Conservation (phyloP, 2,888 invertebrate genomes). For the Caenorhabditis wallacei region DNA sequence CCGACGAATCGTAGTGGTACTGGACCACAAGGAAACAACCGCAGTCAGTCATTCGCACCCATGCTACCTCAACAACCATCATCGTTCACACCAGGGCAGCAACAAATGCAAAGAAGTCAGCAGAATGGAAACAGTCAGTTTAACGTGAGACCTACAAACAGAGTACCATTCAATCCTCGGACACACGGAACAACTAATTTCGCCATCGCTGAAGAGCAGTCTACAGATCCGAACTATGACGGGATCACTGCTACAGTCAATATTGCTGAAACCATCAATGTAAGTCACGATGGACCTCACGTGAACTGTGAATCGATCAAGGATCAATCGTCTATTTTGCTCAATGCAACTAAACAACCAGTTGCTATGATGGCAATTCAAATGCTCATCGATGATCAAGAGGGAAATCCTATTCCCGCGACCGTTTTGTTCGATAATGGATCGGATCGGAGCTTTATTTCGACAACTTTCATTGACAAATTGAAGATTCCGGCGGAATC, state of each 20-base stretch:
- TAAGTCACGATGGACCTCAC: no score
- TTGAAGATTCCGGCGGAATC: neutral
- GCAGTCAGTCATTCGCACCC: no score
- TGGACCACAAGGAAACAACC: neutral
- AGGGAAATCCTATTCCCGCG: neutral
- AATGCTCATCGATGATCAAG: neutral
- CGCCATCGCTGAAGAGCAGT: neutral
- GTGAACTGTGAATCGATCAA: neutral
- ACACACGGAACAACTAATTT: neutral
- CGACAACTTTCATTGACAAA: neutral
- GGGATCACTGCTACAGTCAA: neutral
- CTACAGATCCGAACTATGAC: neutral
- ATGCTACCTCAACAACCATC: no score
- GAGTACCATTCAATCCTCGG: no score
- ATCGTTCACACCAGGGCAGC: no score
- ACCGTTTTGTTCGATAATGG: conserved; percentile 1
- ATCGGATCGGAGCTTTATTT: neutral
- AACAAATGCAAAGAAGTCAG: neutral
- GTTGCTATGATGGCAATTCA: conserved; percentile 10
- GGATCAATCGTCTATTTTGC: neutral
- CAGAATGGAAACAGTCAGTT: neutral
- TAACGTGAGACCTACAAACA: neutral
- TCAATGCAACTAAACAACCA: neutral
- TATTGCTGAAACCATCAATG: neutral
- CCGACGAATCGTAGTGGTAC: neutral